Evolutionary conservation across 1,140 invertebrate genomes (phyloP).

Genomic region (Spodoptera litura): DNA sequence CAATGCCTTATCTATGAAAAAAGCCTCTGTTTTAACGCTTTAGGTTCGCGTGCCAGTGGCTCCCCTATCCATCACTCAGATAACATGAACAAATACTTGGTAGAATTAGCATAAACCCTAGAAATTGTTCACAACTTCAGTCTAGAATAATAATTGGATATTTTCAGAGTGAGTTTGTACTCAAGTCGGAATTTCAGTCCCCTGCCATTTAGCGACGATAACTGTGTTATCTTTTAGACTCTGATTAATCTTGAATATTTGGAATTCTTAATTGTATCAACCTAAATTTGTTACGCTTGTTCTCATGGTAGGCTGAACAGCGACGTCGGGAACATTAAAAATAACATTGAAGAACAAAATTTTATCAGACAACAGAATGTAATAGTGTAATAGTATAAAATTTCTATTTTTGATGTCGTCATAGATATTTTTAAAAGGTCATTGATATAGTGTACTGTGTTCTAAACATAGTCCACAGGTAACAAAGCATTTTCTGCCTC

Average conservation of each 20-base stretch:
- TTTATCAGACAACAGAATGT: background rate
- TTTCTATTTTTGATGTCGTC: no score
- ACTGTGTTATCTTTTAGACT: constrained; percentile 22
- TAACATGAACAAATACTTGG: constrained; percentile 61
- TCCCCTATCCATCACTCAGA: constrained; percentile 64
- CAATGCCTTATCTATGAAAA: constrained; percentile 44
- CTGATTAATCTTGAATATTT: constrained; percentile 34
- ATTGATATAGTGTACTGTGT: no score
- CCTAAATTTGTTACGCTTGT: constrained; percentile 2
- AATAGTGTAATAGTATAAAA: no score
- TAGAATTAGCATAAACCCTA: constrained; percentile 63
- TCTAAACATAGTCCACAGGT: no score
- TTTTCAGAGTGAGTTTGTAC: constrained; percentile 19
- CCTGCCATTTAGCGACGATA: constrained; percentile 18
- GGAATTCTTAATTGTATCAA: constrained; percentile 11
- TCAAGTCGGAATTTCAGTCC: constrained; percentile 10
- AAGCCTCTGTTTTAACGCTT: constrained; percentile 36
- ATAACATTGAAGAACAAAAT: background rate
- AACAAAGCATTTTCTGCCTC: no score
- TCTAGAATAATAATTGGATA: constrained; percentile 48
- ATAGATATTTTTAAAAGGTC: no score
- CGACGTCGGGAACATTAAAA: background rate
- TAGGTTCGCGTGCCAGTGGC: constrained; percentile 56
- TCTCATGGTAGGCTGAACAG: constrained; percentile 12
- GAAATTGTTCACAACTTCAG: constrained; percentile 55